These are phyloP conservation scores for Strigamia crassipes DNA, from an alignment of 2,888 invertebrate species.

Conservation along the genomic window DNA sequence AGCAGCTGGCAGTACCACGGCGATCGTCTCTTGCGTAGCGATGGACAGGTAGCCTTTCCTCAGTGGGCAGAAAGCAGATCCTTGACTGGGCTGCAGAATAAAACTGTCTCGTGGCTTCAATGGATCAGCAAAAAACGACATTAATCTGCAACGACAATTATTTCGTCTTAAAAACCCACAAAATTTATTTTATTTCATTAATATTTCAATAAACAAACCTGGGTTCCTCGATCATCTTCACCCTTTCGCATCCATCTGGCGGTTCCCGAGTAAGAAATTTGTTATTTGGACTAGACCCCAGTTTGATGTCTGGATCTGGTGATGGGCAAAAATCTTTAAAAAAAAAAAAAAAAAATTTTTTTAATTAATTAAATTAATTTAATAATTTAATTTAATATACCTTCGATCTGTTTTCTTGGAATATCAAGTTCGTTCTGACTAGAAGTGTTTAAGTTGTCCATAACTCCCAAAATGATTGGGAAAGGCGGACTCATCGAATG, in stretches of 20 bases:
- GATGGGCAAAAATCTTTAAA: conserved; percentile 51
- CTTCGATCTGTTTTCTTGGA: neutral
- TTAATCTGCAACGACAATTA: conserved; percentile 47
- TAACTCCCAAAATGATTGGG: conserved; percentile 63
- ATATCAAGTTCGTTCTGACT: conserved; percentile 60
- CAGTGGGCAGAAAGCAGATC: conserved; percentile 77
- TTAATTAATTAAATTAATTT: neutral
- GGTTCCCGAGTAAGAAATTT: conserved; percentile 83
- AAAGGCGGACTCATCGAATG: conserved; percentile 71
- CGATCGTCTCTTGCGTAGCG: conserved; percentile 16
- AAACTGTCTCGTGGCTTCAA: conserved; percentile 72
- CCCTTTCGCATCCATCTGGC: conserved; percentile 85
- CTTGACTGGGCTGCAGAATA: conserved; percentile 76
- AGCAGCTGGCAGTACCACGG: neutral
- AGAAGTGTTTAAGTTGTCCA: conserved; percentile 66
- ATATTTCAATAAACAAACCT: conserved; percentile 59
- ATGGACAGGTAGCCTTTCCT: conserved; percentile 21
- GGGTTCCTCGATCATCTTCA: conserved; percentile 69
- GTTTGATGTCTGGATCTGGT: conserved; percentile 52
- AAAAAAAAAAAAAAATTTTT: neutral
- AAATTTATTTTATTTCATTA: neutral
- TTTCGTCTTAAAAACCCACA: too few species aligned
- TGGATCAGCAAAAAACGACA: conserved; percentile 54
- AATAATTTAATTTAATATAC: neutral
- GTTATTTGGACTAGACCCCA: conserved; percentile 80